Conservation (phyloP, 2,113 vertebrate species). For the Pseudopodoces humilis region DNA sequence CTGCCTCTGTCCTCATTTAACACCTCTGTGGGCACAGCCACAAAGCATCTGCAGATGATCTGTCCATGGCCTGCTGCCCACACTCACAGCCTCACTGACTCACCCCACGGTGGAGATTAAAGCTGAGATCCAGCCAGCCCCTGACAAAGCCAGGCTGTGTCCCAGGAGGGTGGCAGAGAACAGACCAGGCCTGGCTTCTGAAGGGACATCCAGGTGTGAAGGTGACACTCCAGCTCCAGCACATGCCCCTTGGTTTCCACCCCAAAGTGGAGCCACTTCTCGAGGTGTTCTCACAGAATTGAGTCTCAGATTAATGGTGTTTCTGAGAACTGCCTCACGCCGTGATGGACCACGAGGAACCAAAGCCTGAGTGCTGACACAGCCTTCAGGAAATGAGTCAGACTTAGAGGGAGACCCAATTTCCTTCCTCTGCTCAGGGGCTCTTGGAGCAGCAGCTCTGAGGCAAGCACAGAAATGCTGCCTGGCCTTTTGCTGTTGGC, state of each 20-base stretch:
- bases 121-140: not conserved
- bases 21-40: not conserved
- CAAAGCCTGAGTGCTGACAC: not conserved
- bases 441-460: not conserved
- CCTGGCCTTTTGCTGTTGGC: not conserved
- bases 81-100: not conserved
- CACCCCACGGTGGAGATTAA: accelerated
- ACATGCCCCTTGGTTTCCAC: accelerated
- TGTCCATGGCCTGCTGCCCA: not conserved
- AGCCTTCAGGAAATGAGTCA: slow-evolving; percentile 53
- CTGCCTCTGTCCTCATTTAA: not conserved
- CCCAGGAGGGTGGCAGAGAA: not conserved
- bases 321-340: not conserved
- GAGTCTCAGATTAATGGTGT: not conserved
- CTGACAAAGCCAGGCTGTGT: not conserved
- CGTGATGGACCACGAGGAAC: not conserved
- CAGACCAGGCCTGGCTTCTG: not conserved
- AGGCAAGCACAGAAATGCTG: not conserved
- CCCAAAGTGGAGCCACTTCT: not conserved
- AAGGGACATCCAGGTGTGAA: not conserved
- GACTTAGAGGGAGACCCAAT: not conserved
- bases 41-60: not conserved
- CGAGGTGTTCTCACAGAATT: not conserved
- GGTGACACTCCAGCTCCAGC: not conserved
- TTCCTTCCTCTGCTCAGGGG: slow-evolving; percentile 41